phyloP scores from a whole-genome alignment of 1,140 invertebrate species.

The Melitaea cinxia region DNA sequence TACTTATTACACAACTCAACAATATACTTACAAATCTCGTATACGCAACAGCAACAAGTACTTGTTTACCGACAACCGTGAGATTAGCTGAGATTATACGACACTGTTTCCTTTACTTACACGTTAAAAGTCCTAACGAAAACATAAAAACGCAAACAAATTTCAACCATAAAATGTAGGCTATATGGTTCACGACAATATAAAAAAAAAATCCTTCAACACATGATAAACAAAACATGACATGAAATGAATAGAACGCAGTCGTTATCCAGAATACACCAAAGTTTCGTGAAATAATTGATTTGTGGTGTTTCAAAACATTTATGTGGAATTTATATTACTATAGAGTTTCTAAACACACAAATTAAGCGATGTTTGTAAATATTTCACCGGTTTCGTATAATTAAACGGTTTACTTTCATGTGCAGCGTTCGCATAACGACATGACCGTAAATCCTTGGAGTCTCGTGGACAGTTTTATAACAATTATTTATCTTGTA shows the following conservation, averaged over 20 bases:
- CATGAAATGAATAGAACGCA: constrained; percentile 22
- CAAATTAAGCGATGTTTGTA: constrained; percentile 33
- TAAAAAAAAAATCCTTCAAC: too few relatives aligned
- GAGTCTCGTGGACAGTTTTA: not conserved
- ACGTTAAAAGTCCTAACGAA: constrained; percentile 16
- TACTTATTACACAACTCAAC: not conserved
- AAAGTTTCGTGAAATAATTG: constrained; percentile 22
- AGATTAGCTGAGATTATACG: constrained; percentile 30
- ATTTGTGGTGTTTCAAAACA: constrained; percentile 27
- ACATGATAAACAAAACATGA: constrained; percentile 2
- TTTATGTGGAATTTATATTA: constrained; percentile 38
- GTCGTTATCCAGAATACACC: constrained; percentile 11
- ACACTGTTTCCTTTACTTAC: constrained; percentile 24
- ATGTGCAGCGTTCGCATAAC: not conserved
- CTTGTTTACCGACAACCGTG: constrained; percentile 7
- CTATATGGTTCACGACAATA: not conserved
- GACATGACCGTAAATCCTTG: not conserved
- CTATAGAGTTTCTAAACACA: constrained; percentile 29
- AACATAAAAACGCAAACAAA: constrained; percentile 2
- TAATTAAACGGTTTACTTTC: constrained; percentile 24
- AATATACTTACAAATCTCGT: constrained; percentile 13
- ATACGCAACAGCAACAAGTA: not conserved
- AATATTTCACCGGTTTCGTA: constrained; percentile 28
- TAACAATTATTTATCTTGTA: too few relatives aligned
- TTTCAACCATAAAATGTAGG: not conserved